phyloP scores from a whole-genome alignment of 2,797 vertebrate genomes.

The Lacerta viridis region DNA sequence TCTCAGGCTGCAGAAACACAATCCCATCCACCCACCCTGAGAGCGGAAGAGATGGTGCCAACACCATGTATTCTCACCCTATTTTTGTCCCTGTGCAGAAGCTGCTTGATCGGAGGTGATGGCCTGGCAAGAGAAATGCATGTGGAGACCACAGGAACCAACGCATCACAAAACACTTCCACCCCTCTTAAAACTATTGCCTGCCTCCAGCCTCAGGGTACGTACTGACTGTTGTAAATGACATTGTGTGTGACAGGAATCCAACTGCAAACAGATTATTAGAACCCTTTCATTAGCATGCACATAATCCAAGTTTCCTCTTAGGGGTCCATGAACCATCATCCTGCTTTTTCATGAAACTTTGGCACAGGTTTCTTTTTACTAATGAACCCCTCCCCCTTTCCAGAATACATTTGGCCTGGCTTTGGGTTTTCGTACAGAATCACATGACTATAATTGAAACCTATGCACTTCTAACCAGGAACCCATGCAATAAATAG shows the following conservation, averaged over 20 bases:
- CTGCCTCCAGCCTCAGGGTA: background rate
- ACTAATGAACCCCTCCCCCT: background rate
- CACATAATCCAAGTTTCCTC: background rate
- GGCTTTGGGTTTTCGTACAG: conserved; percentile 9
- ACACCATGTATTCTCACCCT: background rate
- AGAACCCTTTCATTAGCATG: background rate
- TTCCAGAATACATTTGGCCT: background rate
- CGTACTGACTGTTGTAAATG: background rate
- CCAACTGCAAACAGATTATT: background rate
- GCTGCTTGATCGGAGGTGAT: background rate
- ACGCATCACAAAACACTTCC: background rate
- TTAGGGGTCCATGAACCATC: background rate
- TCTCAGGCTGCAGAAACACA: background rate
- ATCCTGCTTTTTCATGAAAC: background rate
- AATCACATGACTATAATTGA: conserved; percentile 2
- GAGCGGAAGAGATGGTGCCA: background rate
- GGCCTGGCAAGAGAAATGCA: background rate
- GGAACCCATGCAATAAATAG: background rate
- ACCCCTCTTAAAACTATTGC: background rate
- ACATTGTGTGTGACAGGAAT: background rate
- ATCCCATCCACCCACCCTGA: too few relatives aligned
- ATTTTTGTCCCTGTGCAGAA: background rate
- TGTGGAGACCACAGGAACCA: background rate
- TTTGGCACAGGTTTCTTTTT: background rate
- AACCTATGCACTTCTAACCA: conserved; percentile 3